Evolutionary conservation across 2,888 invertebrate genomes (phyloP).

Genomic region (Athalia rosae): DNA sequence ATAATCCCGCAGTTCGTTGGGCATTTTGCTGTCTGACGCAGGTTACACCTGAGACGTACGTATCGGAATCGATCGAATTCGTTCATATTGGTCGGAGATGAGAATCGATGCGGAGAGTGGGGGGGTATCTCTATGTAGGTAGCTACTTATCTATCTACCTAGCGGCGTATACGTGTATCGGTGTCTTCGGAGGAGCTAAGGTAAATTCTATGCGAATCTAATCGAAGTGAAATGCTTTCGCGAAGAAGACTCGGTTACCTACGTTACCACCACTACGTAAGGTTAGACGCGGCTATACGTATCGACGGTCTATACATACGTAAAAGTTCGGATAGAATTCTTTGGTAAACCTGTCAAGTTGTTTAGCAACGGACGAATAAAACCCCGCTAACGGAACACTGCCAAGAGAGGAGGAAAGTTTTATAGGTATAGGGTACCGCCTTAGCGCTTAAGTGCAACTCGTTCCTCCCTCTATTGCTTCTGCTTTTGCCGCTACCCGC

Average conservation of each 20-base stretch:
- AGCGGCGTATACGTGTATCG: too few species aligned
- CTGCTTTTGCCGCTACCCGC: too few species aligned
- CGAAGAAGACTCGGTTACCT: neutral
- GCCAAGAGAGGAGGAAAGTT: constrained; percentile 10
- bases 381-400: neutral
- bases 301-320: neutral
- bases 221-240: neutral
- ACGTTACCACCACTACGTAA: too few species aligned
- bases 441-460: constrained; percentile 39
- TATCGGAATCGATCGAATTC: too few species aligned
- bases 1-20: too few species aligned
- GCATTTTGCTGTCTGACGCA: too few species aligned
- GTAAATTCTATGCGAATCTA: neutral
- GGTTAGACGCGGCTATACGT: neutral
- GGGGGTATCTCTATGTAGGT: too few species aligned
- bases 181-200: too few species aligned
- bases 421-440: constrained; percentile 30
- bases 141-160: too few species aligned
- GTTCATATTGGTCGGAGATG: too few species aligned
- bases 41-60: too few species aligned
- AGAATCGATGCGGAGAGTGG: too few species aligned
- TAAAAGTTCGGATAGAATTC: neutral
- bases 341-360: constrained; percentile 28
- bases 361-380: constrained; percentile 23
- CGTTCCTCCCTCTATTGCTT: constrained; percentile 3